phyloP scores from a whole-genome alignment of 2,888 invertebrate genomes.

The Volucella zonaria region DNA sequence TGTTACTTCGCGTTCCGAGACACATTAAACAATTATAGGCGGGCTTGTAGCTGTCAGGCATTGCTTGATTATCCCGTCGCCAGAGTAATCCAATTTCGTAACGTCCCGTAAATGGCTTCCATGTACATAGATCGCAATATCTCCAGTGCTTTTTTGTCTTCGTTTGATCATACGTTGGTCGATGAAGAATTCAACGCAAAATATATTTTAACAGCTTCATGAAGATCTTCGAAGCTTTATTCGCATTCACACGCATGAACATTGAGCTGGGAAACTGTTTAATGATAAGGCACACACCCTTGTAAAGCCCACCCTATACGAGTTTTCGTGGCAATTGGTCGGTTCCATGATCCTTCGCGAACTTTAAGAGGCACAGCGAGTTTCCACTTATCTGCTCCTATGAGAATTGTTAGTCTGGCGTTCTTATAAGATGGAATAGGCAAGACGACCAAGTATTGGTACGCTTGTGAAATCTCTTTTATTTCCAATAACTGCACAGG shows the following conservation, averaged over 20 bases:
- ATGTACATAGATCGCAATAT: conserved; percentile 45
- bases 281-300: conserved; percentile 33
- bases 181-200: conserved; percentile 56
- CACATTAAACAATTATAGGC: conserved; percentile 57
- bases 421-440: no score
- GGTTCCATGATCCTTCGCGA: no score
- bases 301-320: conserved; percentile 66
- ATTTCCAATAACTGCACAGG: no score
- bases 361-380: no score
- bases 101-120: background rate
- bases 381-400: no score
- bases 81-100: conserved; percentile 54
- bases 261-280: conserved; percentile 20
- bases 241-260: conserved; percentile 61
- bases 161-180: conserved; percentile 56
- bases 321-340: no score
- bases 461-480: no score
- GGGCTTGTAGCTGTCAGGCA: conserved; percentile 48
- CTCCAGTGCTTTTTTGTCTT: conserved; percentile 53
- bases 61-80: conserved; percentile 32
- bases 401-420: no score
- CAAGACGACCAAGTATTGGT: no score
- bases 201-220: conserved; percentile 59
- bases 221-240: conserved; percentile 37
- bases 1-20: conserved; percentile 43